Evolutionary conservation across 2,888 invertebrate genomes (phyloP).

Genomic region (Thereva unica): DNA sequence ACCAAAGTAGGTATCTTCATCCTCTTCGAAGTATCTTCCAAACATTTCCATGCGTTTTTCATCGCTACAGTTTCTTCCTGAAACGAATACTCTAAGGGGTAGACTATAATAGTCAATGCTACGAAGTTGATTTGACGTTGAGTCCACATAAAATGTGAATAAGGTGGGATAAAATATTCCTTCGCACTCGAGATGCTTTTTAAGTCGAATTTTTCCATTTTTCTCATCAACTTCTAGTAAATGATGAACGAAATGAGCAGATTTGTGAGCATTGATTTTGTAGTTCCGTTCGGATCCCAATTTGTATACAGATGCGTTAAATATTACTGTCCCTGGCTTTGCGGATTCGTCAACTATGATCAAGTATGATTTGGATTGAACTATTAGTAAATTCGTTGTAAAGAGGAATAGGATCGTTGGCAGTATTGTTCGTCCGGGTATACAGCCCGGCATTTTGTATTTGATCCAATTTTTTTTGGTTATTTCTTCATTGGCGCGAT

Average conservation of each 20-base stretch:
- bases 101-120: conserved; percentile 84
- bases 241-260: conserved; percentile 80
- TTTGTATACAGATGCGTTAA: conserved; percentile 80
- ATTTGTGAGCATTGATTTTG: conserved; percentile 77
- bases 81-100: conserved; percentile 74
- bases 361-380: conserved; percentile 59
- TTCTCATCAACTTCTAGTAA: conserved; percentile 75
- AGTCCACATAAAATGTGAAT: conserved; percentile 85
- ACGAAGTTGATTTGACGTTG: conserved; percentile 75
- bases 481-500: conserved; percentile 4
- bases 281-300: conserved; percentile 79
- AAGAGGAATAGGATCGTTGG: conserved; percentile 26
- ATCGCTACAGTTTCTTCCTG: conserved; percentile 71
- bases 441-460: conserved; percentile 22
- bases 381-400: conserved; percentile 21
- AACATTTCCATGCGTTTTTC: conserved; percentile 63
- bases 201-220: conserved; percentile 74
- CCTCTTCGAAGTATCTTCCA: conserved; percentile 62
- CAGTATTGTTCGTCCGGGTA: conserved; percentile 12
- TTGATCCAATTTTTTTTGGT: neutral
- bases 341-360: conserved; percentile 65
- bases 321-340: conserved; percentile 69
- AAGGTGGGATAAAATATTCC: conserved; percentile 82
- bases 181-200: conserved; percentile 74
- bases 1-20: conserved; percentile 64